Conservation (phyloP, 1,140 invertebrate genomes). For the Ips nitidus region DNA sequence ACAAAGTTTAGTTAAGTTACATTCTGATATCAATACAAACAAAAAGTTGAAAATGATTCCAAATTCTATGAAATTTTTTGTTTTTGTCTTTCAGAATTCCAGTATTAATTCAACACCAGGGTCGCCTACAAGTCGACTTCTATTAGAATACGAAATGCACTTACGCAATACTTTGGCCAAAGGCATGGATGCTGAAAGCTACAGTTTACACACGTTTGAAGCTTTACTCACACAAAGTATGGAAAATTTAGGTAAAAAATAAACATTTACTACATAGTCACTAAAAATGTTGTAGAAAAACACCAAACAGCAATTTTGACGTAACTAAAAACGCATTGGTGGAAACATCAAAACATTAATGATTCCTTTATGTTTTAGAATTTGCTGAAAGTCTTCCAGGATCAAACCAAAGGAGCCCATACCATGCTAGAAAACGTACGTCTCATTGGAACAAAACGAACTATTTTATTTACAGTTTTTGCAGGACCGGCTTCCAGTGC, state of each 20-base stretch:
- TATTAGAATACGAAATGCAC: conserved; percentile 94
- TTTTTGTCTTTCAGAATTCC: conserved; percentile 44
- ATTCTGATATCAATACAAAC: no score
- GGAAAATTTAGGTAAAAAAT: conserved; percentile 81
- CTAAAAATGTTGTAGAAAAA: background rate
- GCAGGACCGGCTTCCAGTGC: conserved; percentile 55
- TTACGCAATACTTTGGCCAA: conserved; percentile 90
- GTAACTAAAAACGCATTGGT: no score
- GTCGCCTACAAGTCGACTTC: conserved; percentile 81
- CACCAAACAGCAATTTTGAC: no score
- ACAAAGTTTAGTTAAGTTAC: no score
- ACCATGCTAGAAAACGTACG: conserved; percentile 79
- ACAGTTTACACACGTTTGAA: conserved; percentile 91
- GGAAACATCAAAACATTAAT: no score
- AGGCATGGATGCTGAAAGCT: conserved; percentile 93
- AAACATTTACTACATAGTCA: background rate
- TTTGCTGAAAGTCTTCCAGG: conserved; percentile 81
- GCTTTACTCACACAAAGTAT: conserved; percentile 89
- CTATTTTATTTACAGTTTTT: conserved; percentile 18
- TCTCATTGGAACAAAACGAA: conserved; percentile 4
- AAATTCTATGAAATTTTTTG: background rate
- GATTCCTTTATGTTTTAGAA: conserved; percentile 56
- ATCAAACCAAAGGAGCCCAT: conserved; percentile 79
- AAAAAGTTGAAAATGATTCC: no score
- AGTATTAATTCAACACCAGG: conserved; percentile 71